Base-by-base conservation (phyloP, 2,888 invertebrate genomes). In the Nemotelus pantherinus region DNA sequence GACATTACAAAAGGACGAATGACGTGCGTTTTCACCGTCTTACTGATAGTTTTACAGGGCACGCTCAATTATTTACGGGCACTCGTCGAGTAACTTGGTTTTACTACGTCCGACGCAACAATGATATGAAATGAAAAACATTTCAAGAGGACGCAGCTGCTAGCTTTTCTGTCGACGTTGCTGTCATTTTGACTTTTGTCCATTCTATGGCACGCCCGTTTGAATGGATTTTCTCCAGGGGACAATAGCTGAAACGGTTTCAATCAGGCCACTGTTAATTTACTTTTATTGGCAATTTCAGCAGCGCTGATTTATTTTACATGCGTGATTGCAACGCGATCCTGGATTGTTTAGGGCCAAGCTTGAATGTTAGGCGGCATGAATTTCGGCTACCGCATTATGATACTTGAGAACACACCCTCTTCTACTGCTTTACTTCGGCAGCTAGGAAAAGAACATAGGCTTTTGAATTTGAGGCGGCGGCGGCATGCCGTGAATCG, bases 91-190 rank as follows among this genome's bases (percentile, higher is more conserved):
- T 25, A 25, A 25, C 25, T 25, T 25, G 25, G 25, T 25, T 25
- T 25, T 25, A 25, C 25, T 25, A 25, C 25, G 25, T 25, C 25
- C 25, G 25, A 25, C 25, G 25, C 25, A 25, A 25, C 25, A 25
- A 25, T 1, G 25, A 25, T 25, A 25, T 25, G 0, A 25, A 25
- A 25, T 25, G 25, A 25, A 25, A 47, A 65, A 6, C 68, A 68
- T 44, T 68, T 53, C 25, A 68, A 68, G 0, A 25, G 53, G 68
- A 68, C 68, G 68, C 68, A 68, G 68, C 68, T 68, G 68, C 68
- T 47, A 53, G 53, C 45, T 68, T 50, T 48, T 10, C 44, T 48
- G 3, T 7, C 53, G 25, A 25, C 25, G 25, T 25, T 25, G 68
- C 68, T 68, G 53, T 68, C 68, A 68, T 68, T 53, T 2, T 39